Evolutionary conservation across 2,113 vertebrate species (phyloP), one percentile per base, ranked within the genome.

Genomic region (Atherinomorus stipes): DNA sequence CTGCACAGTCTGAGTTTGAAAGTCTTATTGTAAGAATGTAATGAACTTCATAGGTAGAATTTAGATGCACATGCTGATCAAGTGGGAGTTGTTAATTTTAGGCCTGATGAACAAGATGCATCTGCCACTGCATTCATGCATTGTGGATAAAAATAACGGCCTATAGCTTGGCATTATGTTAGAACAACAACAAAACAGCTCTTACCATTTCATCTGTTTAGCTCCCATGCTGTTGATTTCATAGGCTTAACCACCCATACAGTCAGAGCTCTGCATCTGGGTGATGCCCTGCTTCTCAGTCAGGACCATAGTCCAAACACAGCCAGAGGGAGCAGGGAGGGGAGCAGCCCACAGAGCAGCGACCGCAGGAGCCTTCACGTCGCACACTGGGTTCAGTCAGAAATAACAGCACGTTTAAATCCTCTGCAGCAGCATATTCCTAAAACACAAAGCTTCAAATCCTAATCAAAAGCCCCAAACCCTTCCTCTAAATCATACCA

Each of bases 161-260:
- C 49, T 64, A 64, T 23, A 23, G 22, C 26, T 49, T 26, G 26
- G 22, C 50, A 22, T 10, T 11, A 21, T 53, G 34, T 52, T 53
- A 28, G 45, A 74, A 74, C 50, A 4, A 52, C 18, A 23, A 71
- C 9, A 62, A 44, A 86, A 62, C 61, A 23, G 49, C 77, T 74
- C 92, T 91, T 92, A 94, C 93, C 93, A 94, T 93, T 94, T 94
- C 93, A 94, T 94, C 85, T 91, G 93, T 89, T 94, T 94, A 60
- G 91, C 93, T 92, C 93, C 93, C 93, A 94, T 94, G 84, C 85
- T 93, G 89, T 40, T 82, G 53, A 34, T 34, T 78, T 81, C 66
- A 81, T 73, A 65, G 73, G 72, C 68, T 85, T 90, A 93, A 71
- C 85, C 89, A 78, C 87, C 90, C 86, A 89, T 82, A 70, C 80